These are phyloP conservation scores for Lithodes maja DNA, from an alignment of 2,888 invertebrate species.

Conservation along the genomic window DNA sequence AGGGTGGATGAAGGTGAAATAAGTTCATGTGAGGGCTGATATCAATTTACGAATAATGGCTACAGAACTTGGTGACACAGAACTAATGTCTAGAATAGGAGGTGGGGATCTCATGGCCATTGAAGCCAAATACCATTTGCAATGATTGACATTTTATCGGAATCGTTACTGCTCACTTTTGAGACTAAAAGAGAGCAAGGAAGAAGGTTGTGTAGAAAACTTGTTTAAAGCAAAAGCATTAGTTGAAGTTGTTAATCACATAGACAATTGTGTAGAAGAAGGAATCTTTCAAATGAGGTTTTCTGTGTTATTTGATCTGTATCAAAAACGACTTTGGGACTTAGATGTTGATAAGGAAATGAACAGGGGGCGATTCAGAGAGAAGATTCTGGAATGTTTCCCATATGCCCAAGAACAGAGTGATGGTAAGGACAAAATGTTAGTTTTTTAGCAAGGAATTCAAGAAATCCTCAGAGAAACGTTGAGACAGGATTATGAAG, in stretches of 20 bases:
- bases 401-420: neutral
- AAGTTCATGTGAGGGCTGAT: neutral
- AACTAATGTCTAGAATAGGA: neutral
- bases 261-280: neutral
- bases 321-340: neutral
- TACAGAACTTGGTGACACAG: neutral
- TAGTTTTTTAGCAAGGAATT: neutral
- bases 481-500: slow-evolving; percentile 20
- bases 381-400: neutral
- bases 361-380: neutral
- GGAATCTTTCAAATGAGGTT: neutral
- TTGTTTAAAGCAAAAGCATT: neutral
- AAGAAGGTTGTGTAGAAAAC: neutral
- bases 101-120: neutral
- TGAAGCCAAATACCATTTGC: neutral
- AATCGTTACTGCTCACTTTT: neutral
- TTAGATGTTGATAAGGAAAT: neutral
- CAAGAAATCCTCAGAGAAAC: neutral
- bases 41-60: neutral
- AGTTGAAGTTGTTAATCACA: neutral
- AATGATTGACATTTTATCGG: neutral
- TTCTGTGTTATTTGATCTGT: neutral
- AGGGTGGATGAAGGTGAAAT: neutral
- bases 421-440: neutral
- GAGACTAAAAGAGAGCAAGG: neutral